Conservation (phyloP, 2,888 invertebrate species). For the Eilema depressum region DNA sequence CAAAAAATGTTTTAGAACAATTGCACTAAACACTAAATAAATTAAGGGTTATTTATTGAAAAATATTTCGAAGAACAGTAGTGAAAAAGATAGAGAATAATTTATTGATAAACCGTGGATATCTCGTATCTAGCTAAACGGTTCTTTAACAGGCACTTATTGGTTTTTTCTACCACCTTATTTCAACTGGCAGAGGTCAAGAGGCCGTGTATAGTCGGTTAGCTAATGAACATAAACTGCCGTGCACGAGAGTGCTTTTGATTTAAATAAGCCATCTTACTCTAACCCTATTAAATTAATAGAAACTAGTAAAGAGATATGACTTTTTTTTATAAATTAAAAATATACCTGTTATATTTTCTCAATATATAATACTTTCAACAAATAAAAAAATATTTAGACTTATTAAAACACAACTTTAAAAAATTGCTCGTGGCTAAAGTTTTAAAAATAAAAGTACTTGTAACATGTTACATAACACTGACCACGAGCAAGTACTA, state of each 20-base stretch:
- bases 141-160: conserved; percentile 2
- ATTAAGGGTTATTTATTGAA: background rate
- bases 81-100: background rate
- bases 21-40: background rate
- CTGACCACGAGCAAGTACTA: conserved; percentile 10
- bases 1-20: too few relatives aligned
- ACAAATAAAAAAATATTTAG: too few relatives aligned
- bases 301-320: background rate
- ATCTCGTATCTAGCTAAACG: background rate
- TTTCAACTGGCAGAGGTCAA: background rate
- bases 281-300: background rate
- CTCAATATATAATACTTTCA: too few relatives aligned
- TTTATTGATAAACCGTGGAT: background rate
- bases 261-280: conserved; percentile 1
- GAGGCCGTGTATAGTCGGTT: background rate
- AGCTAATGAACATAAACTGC: background rate
- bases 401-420: background rate
- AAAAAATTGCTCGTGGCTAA: background rate
- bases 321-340: background rate
- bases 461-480: conserved; percentile 3
- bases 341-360: background rate
- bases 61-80: background rate
- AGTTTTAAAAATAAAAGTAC: background rate
- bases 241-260: background rate
- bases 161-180: background rate